Evolutionary conservation across 1,140 invertebrate genomes (phyloP).

Genomic region (Atta texana): DNA sequence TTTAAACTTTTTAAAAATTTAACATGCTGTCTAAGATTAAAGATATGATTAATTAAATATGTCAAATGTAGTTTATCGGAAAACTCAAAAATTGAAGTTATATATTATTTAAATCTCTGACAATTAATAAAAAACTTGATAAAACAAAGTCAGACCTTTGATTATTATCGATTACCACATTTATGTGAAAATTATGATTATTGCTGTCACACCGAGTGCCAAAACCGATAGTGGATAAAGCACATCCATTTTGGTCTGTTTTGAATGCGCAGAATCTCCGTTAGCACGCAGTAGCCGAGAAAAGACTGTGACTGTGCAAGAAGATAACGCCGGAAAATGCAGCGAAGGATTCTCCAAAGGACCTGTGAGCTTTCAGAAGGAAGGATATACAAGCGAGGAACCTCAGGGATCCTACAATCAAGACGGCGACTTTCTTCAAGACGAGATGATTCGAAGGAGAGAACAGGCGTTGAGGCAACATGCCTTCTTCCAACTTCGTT

Average conservation of each 20-base stretch:
- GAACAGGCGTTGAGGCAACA: slow-evolving; percentile 92
- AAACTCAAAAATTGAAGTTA: slow-evolving; percentile 1
- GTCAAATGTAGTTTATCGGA: neutral
- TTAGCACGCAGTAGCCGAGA: slow-evolving; percentile 72
- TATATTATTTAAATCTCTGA: neutral
- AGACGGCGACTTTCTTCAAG: slow-evolving; percentile 82
- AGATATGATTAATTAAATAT: neutral
- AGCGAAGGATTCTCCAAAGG: slow-evolving; percentile 76
- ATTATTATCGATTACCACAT: neutral
- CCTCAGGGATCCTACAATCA: slow-evolving; percentile 55
- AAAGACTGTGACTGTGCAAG: slow-evolving; percentile 67
- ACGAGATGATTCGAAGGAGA: slow-evolving; percentile 88
- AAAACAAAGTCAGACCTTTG: neutral
- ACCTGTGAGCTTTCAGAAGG: slow-evolving; percentile 63
- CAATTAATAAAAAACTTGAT: slow-evolving; percentile 4
- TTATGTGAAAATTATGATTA: neutral
- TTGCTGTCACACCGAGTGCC: neutral
- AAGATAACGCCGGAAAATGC: slow-evolving; percentile 77
- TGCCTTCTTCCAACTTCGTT: slow-evolving; percentile 96
- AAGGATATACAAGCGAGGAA: slow-evolving; percentile 49
- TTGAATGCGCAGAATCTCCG: slow-evolving; percentile 78
- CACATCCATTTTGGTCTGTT: neutral
- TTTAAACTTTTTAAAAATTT: neutral
- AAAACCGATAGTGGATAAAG: neutral
- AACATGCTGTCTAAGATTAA: neutral